A percentile compares a stretch with the other conserved stretches of the same genome.
These are phyloP conservation scores for Mycteria americana DNA, from an alignment of 2,797 vertebrate species.

Conservation along the genomic window DNA sequence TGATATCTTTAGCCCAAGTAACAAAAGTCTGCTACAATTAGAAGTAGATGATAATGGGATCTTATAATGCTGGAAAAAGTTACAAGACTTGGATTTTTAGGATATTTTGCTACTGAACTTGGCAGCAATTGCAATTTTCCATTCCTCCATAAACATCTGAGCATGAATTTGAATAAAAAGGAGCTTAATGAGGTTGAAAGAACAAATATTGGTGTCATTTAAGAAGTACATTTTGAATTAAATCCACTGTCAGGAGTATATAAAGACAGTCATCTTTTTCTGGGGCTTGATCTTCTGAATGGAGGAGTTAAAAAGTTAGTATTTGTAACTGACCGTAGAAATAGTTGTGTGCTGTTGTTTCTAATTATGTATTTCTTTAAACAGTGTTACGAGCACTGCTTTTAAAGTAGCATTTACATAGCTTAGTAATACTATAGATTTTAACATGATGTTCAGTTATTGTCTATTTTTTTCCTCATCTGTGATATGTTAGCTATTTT, in stretches of 20 bases:
- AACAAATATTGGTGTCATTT: neutral
- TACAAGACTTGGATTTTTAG: neutral
- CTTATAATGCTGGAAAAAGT: neutral
- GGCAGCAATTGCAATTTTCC: neutral
- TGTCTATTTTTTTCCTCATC: neutral
- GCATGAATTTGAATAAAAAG: neutral
- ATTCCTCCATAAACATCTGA: neutral
- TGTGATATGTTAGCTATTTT: neutral
- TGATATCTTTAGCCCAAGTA: neutral
- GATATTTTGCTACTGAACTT: neutral
- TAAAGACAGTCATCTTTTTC: neutral
- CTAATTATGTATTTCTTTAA: neutral
- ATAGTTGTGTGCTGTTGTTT: neutral
- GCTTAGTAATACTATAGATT: neutral
- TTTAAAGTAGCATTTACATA: neutral
- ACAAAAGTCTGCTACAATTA: neutral
- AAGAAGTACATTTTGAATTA: neutral
- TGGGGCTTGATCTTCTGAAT: neutral
- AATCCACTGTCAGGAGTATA: neutral
- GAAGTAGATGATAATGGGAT: neutral
- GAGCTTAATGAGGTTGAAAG: neutral
- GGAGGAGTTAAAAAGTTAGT: neutral
- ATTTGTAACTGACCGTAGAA: neutral
- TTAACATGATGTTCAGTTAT: neutral
- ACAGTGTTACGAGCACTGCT: neutral